Conservation (phyloP, 2,113 vertebrate species). For the Vimba vimba region DNA sequence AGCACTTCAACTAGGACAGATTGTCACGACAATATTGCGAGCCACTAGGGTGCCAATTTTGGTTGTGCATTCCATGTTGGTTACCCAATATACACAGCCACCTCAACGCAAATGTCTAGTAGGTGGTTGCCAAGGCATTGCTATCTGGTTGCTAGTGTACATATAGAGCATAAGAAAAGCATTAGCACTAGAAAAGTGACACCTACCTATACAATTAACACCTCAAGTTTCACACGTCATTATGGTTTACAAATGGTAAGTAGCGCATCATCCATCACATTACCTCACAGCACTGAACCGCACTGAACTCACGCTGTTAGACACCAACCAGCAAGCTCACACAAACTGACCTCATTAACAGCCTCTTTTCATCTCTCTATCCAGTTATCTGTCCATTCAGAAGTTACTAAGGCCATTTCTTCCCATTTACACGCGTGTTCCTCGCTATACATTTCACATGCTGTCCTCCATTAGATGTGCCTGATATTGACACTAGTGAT, state of each 20-base stretch:
- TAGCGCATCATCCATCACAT: conserved; percentile 48
- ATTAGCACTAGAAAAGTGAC: neutral
- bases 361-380: conserved; percentile 9
- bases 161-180: neutral
- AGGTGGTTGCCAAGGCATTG: neutral
- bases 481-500: conserved; percentile 60
- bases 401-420: neutral
- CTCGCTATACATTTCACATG: neutral
- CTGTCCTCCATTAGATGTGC: conserved; percentile 61
- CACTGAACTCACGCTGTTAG: conserved; percentile 16
- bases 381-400: conserved; percentile 28
- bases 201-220: neutral
- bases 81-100: neutral
- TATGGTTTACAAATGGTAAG: conserved; percentile 45
- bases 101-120: neutral
- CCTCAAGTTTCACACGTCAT: conserved; percentile 20
- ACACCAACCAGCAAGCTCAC: neutral
- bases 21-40: neutral
- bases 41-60: neutral
- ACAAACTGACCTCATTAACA: conserved; percentile 35
- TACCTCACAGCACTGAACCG: conserved; percentile 18
- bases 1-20: neutral
- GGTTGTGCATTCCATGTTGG: neutral
- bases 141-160: neutral
- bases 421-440: neutral